Conservation (phyloP, 2,888 invertebrate species). For the Zele albiditarsus region DNA sequence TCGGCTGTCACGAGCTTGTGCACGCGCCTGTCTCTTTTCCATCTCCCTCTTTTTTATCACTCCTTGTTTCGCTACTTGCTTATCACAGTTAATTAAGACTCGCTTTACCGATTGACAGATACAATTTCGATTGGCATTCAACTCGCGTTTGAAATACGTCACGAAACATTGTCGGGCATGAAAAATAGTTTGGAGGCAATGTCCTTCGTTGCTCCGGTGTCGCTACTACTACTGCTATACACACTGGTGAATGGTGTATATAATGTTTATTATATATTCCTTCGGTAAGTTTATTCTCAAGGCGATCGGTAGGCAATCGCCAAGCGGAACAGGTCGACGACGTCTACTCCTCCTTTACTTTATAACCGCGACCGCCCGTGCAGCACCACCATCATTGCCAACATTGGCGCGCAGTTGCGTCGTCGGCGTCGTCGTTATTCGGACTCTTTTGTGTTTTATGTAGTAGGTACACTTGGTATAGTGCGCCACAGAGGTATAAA, state of each 20-base stretch:
- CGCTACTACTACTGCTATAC: background rate
- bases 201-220: background rate
- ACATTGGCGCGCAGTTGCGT: slow-evolving; percentile 18
- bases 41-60: slow-evolving; percentile 30
- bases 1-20: slow-evolving; percentile 52
- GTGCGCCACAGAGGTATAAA: background rate
- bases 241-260: background rate
- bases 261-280: slow-evolving; percentile 19
- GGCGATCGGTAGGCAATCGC: slow-evolving; percentile 40
- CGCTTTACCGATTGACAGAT: slow-evolving; percentile 52
- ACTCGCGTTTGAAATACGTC: background rate
- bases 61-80: slow-evolving; percentile 47
- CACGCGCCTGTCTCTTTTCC: background rate
- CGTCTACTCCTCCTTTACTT: slow-evolving; percentile 21
- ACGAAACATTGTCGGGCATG: background rate
- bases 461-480: slow-evolving; percentile 17
- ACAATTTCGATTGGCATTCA: slow-evolving; percentile 47
- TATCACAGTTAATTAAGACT: slow-evolving; percentile 61
- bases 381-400: slow-evolving; percentile 27
- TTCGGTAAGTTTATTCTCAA: slow-evolving; percentile 36
- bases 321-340: slow-evolving; percentile 43
- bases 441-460: slow-evolving; percentile 22
- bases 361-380: slow-evolving; percentile 7
- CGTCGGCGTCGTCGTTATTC: slow-evolving; percentile 15
- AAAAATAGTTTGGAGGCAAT: background rate